Percentiles rank a stretch among this genome's conserved stretches.
phyloP scores from a whole-genome alignment of 2,113 vertebrate species.

The Brachionichthys hirsutus region DNA sequence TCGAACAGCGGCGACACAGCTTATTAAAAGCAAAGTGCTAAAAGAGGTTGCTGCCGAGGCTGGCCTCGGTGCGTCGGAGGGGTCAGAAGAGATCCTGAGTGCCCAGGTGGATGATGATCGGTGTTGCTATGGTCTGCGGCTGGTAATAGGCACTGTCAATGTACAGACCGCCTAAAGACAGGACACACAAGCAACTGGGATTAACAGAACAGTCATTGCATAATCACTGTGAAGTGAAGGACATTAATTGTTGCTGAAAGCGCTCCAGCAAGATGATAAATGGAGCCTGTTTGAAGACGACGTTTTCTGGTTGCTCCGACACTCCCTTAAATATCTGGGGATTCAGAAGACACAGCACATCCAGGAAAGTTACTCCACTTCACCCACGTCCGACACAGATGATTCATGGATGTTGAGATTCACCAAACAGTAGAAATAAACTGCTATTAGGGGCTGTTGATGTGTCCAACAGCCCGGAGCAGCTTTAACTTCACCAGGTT shows the following conservation, averaged over 20 bases:
- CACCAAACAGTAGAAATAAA: not conserved
- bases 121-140: constrained; percentile 67
- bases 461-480: not conserved
- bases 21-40: constrained; percentile 30
- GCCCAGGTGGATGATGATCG: constrained; percentile 72
- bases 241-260: too few relatives aligned
- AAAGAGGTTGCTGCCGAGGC: constrained; percentile 7
- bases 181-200: constrained; percentile 30
- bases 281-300: too few relatives aligned
- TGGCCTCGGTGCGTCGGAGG: not conserved
- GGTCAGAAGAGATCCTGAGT: constrained; percentile 71
- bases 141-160: constrained; percentile 70
- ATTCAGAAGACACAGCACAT: not conserved
- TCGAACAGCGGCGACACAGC: constrained; percentile 21
- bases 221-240: not conserved
- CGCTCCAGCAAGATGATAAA: too few relatives aligned
- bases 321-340: not conserved
- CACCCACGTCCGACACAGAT: not conserved
- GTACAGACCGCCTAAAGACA: constrained; percentile 66
- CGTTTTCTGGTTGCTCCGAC: not conserved
- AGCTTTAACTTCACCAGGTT: not conserved
- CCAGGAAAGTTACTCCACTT: not conserved
- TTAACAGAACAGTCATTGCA: constrained; percentile 9
- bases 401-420: not conserved
- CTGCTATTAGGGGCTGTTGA: not conserved